These are phyloP conservation scores for Dermatemys mawii DNA, from an alignment of 2,113 vertebrate species.

Conservation along the genomic window DNA sequence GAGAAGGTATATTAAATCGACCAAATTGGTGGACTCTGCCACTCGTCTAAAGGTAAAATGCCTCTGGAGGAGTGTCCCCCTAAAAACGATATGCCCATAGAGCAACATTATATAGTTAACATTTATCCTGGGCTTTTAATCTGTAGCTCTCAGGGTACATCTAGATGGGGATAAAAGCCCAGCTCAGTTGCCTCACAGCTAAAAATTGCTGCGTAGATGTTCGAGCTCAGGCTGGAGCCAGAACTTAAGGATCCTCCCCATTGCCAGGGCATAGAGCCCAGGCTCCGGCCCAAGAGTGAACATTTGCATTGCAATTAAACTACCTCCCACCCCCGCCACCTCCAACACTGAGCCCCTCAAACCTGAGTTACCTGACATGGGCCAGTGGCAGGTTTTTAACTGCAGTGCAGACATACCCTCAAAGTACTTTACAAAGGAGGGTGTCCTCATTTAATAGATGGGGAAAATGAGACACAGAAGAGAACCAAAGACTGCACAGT, in stretches of 20 bases:
- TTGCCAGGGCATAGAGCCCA: neutral
- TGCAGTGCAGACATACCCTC: neutral
- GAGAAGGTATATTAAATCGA: neutral
- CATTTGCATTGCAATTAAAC: neutral
- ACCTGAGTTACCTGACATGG: neutral
- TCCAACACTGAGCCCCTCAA: neutral
- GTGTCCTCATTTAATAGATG: neutral
- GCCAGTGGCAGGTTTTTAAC: neutral
- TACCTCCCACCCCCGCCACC: too few species aligned
- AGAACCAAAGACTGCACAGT: neutral
- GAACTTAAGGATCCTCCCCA: neutral
- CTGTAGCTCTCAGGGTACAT: neutral
- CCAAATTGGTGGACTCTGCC: neutral
- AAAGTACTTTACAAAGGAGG: neutral
- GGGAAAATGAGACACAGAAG: neutral
- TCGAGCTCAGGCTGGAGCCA: neutral
- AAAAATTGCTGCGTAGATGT: neutral
- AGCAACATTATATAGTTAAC: neutral
- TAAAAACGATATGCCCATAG: neutral
- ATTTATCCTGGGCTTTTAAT: neutral
- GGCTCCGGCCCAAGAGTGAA: neutral
- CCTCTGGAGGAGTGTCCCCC: neutral
- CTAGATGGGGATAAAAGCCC: neutral
- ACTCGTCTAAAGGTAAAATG: neutral
- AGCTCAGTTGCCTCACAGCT: neutral